These are phyloP conservation scores for Pseudomyrmex gracilis DNA, from an alignment of 1,140 invertebrate species.

Conservation along the genomic window DNA sequence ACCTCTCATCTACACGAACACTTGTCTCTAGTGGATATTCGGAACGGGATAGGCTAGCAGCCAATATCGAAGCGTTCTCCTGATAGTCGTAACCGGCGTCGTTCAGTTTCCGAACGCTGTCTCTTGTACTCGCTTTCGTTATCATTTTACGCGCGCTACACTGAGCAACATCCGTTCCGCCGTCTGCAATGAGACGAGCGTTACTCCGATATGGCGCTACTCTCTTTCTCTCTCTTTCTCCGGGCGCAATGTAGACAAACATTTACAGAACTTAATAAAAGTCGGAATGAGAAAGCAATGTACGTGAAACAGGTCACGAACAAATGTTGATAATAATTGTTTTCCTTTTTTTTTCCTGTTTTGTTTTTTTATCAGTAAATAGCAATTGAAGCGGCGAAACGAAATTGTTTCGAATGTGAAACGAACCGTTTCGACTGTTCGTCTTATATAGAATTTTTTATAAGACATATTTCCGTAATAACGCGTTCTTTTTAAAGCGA, in stretches of 20 bases:
- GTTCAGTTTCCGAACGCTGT: slow-evolving; percentile 46
- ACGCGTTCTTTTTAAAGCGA: too few species aligned
- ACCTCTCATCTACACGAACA: slow-evolving; percentile 7
- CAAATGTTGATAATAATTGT: too few species aligned
- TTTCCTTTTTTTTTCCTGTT: too few species aligned
- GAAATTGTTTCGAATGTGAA: too few species aligned
- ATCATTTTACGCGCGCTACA: slow-evolving; percentile 46
- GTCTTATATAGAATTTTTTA: too few species aligned
- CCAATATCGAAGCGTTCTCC: slow-evolving; percentile 60
- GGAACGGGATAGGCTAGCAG: slow-evolving; percentile 48
- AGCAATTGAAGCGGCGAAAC: too few species aligned
- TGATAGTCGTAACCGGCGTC: slow-evolving; percentile 31
- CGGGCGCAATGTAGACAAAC: neutral
- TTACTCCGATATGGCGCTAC: neutral
- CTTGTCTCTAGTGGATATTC: slow-evolving; percentile 58
- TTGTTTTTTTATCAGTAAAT: too few species aligned
- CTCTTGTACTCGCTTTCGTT: slow-evolving; percentile 28
- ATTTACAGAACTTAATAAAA: slow-evolving; percentile 16
- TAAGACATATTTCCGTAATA: too few species aligned
- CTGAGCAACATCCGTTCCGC: slow-evolving; percentile 2
- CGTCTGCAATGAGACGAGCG: slow-evolving; percentile 21
- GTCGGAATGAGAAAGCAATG: neutral
- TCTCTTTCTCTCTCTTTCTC: too few species aligned
- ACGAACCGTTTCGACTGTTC: too few species aligned
- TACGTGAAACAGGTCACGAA: too few species aligned